Percentiles rank a stretch among this genome's conserved stretches.
These are phyloP conservation scores for Drosophila varians DNA, from an alignment of 1,140 invertebrate species.

Conservation along the genomic window DNA sequence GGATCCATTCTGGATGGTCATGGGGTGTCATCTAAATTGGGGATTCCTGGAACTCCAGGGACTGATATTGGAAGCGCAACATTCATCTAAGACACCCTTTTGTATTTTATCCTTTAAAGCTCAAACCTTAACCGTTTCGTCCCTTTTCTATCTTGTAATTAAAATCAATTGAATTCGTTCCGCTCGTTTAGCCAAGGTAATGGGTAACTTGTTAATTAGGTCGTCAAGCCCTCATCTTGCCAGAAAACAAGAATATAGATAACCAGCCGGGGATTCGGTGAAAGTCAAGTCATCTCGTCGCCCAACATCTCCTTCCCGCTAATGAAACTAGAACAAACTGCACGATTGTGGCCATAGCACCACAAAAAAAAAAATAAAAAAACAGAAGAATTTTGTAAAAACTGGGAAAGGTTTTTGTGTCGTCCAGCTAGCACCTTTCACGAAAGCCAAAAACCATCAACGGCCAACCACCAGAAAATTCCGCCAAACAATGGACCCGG, in stretches of 20 bases:
- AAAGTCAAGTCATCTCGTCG: conserved; percentile 49
- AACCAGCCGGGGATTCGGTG: conserved; percentile 43
- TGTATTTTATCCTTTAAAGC: neutral
- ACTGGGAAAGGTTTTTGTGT: conserved; percentile 49
- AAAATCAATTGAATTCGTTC: conserved; percentile 53
- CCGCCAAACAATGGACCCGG: conserved; percentile 23
- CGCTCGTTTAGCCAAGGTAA: conserved; percentile 19
- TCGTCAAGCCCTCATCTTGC: neutral
- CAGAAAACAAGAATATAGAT: conserved; percentile 6
- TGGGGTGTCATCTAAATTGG: conserved; percentile 25
- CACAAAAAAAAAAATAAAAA: neutral
- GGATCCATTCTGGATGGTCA: neutral
- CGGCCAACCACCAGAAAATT: conserved; percentile 12
- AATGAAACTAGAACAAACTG: conserved; percentile 55
- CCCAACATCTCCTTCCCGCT: conserved; percentile 33
- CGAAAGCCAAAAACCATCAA: conserved; percentile 38
- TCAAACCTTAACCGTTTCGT: neutral
- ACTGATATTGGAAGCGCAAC: neutral
- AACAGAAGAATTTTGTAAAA: neutral
- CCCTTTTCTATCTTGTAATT: conserved; percentile 17
- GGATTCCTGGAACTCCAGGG: conserved; percentile 22
- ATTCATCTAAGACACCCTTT: neutral
- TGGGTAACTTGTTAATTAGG: conserved; percentile 56
- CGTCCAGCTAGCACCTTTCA: conserved; percentile 59
- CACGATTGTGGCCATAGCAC: conserved; percentile 29